phyloP scores from a whole-genome alignment of 2,797 vertebrate species.

The Borostomias antarcticus region DNA sequence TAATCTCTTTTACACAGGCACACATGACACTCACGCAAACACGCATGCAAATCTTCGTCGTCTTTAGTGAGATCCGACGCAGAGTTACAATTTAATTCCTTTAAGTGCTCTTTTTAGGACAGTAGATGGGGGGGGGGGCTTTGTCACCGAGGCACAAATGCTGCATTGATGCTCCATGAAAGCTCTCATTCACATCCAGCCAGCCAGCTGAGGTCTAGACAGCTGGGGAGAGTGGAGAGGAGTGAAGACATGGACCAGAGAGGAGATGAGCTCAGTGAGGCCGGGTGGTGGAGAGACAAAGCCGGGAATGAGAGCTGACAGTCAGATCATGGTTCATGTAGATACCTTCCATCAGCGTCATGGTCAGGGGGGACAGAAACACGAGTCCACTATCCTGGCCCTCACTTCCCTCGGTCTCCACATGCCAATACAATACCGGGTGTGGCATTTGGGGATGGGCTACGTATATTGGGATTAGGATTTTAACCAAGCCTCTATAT shows the following conservation, averaged over 20 bases:
- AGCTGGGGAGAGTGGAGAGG: too few species aligned
- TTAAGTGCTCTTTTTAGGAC: constrained; percentile 15
- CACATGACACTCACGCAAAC: not conserved
- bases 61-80: constrained; percentile 17
- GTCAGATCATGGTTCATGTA: not conserved
- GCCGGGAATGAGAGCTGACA: constrained; percentile 11
- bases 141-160: constrained; percentile 55
- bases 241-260: constrained; percentile 14
- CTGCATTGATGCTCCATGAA: constrained; percentile 55
- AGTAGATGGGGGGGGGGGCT: constrained; percentile 29
- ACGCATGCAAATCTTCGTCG: not conserved
- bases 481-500: constrained; percentile 44
- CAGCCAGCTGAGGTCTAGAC: constrained; percentile 36
- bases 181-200: constrained; percentile 56
- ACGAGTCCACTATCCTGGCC: not conserved
- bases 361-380: not conserved
- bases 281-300: not conserved
- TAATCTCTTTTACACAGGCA: not conserved
- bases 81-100: constrained; percentile 29
- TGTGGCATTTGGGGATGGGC: not conserved
- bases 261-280: not conserved
- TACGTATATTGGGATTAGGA: too few species aligned
- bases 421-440: not conserved
- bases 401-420: not conserved
- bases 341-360: not conserved